These are phyloP conservation scores for Sinocyclocheilus anshuiensis DNA, from an alignment of 2,113 vertebrate species.

Conservation along the genomic window DNA sequence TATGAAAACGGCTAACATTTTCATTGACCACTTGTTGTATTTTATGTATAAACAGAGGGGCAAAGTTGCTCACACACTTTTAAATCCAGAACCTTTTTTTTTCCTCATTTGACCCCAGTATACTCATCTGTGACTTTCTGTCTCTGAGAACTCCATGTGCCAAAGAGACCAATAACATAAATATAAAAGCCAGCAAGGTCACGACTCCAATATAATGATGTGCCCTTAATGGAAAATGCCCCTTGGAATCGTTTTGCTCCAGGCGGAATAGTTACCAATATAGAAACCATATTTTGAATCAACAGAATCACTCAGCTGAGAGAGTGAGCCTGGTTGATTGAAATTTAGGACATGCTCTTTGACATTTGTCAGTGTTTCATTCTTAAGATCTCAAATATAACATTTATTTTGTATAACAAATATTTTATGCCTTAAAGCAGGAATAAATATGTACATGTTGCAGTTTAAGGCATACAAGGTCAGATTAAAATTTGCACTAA, in stretches of 20 bases:
- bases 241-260: background rate
- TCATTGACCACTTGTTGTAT: background rate
- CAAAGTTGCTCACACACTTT: background rate
- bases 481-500: background rate
- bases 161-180: background rate
- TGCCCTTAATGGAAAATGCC: slow-evolving; percentile 29
- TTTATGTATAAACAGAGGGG: background rate
- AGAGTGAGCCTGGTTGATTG: background rate
- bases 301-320: slow-evolving; percentile 9
- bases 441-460: background rate
- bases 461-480: background rate
- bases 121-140: background rate
- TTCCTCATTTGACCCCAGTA: background rate
- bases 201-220: slow-evolving; percentile 27
- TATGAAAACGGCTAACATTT: background rate
- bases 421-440: background rate
- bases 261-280: background rate
- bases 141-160: background rate
- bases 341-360: background rate
- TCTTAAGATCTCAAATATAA: background rate
- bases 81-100: background rate
- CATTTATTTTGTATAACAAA: background rate
- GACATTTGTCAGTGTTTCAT: background rate
- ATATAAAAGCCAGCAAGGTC: slow-evolving; percentile 47
- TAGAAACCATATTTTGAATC: background rate